Base-by-base conservation (phyloP, 2,888 invertebrate species). In the Crepidodera aurea region DNA sequence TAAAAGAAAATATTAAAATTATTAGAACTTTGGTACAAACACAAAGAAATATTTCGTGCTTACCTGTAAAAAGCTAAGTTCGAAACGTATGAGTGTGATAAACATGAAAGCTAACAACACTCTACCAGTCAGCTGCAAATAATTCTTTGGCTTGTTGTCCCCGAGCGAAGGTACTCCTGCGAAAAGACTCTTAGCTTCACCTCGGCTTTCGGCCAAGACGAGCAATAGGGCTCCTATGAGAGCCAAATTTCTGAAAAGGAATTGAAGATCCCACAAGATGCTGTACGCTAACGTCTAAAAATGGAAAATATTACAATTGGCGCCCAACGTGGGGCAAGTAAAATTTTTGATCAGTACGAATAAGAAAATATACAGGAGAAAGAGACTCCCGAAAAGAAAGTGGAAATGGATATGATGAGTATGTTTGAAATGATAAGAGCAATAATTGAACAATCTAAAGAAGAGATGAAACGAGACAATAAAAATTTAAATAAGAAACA, bases 91-190 rank as follows among this genome's bases (percentile, higher is more conserved):
- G 56, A 99, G 85, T 7, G 98, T 98, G 76, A 98, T 88, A 82
- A 99, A 99, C 99, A 99, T 99, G 82, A 99, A 97, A 18, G 98
- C 97, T 60, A 99, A 86, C 56, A 99, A 86, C 69, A 98, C 88
- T 71, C 99, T 88, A 32, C 99, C 99, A 56, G 96, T 94, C 29
- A 99, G 85, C 83, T 98, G 97, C 79, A 99, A 86, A 81, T 97
- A 95, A 73, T 93, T 95, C 83, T 98, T 98, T 56, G 97, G 98
- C 78, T 94, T 95, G 83, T 96, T 98, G 75, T 99, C 98, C 65
- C 94, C 94, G 54, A 95, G 82, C 4, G 90, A 88, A 48, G 94
- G 95, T 60, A 95, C 94, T 16, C 99, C 99, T 46, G 99, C 98
- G 83, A 99, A 98, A 58, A 99, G 85, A 76, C 94, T 94, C 73